Conservation (phyloP, 2,888 invertebrate genomes). For the Rhagonycha lutea region DNA sequence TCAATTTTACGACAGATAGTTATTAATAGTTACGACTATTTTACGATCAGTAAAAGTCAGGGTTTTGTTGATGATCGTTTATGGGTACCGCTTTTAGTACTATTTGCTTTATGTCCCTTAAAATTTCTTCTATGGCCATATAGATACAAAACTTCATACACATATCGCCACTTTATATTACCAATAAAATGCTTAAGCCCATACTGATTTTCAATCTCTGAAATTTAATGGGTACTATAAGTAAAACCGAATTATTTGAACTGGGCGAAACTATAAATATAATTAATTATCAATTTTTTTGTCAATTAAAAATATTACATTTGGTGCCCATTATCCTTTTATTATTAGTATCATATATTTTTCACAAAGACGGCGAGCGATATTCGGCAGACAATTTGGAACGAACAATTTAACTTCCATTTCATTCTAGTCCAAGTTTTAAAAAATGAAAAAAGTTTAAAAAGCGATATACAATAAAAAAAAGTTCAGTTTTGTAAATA, state of each 20-base stretch:
- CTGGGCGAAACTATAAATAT: too few relatives aligned
- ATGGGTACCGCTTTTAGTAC: constrained; percentile 38
- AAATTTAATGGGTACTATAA: neutral
- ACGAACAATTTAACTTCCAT: neutral
- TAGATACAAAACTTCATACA: neutral
- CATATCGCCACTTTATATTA: neutral
- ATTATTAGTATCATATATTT: too few relatives aligned
- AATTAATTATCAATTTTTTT: too few relatives aligned
- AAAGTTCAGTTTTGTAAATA: constrained; percentile 16
- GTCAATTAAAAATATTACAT: too few relatives aligned
- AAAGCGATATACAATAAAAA: constrained; percentile 1
- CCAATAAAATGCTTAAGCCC: neutral
- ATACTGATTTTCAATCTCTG: neutral
- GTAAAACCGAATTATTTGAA: neutral
- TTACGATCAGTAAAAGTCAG: constrained; percentile 62
- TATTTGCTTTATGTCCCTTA: constrained; percentile 31
- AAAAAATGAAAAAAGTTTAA: neutral
- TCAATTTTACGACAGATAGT: constrained; percentile 62
- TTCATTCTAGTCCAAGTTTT: neutral
- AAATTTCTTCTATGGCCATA: constrained; percentile 5
- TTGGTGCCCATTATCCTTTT: too few relatives aligned
- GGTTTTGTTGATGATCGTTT: constrained; percentile 46
- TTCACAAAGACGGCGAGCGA: too few relatives aligned
- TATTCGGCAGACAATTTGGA: neutral
- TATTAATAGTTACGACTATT: constrained; percentile 63